Percentiles rank a stretch among this genome's conserved stretches.
phyloP scores from a whole-genome alignment of 2,113 vertebrate species.

The Chaetodon trifascialis region DNA sequence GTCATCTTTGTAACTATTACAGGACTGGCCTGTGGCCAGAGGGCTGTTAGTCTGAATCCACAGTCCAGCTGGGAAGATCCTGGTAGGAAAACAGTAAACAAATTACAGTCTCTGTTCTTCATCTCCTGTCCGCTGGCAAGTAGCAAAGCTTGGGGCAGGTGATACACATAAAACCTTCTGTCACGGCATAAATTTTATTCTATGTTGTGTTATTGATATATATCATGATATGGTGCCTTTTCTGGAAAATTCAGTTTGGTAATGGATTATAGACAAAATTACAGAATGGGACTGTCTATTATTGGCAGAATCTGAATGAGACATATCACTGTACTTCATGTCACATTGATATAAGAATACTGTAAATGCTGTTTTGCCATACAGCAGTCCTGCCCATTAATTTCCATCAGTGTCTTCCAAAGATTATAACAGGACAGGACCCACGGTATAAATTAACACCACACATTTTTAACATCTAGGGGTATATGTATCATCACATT shows the following conservation, averaged over 20 bases:
- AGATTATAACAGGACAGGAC: not conserved
- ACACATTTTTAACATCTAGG: not conserved
- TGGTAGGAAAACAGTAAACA: conserved; percentile 1
- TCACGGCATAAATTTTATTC: not conserved
- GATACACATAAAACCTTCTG: not conserved
- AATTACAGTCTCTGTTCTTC: not conserved
- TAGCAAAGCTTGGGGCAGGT: not conserved
- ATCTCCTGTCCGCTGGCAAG: not conserved
- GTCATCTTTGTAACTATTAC: conserved; percentile 26
- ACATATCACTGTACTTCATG: not conserved
- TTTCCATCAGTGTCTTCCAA: not conserved
- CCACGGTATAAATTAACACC: not conserved
- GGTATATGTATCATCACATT: not conserved
- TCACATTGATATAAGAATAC: not conserved
- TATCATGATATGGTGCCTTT: not conserved
- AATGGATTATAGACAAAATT: not conserved
- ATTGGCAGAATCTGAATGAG: no score
- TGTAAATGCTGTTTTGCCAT: not conserved
- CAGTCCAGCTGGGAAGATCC: conserved; percentile 12
- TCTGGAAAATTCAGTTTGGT: not conserved
- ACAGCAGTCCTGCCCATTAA: not conserved
- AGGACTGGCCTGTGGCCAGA: conserved; percentile 20
- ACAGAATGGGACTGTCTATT: not conserved
- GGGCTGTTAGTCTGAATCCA: conserved; percentile 11
- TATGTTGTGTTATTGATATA: not conserved